Evolutionary conservation across 2,797 vertebrate genomes (phyloP).

Genomic region (Decapterus maruadsi): DNA sequence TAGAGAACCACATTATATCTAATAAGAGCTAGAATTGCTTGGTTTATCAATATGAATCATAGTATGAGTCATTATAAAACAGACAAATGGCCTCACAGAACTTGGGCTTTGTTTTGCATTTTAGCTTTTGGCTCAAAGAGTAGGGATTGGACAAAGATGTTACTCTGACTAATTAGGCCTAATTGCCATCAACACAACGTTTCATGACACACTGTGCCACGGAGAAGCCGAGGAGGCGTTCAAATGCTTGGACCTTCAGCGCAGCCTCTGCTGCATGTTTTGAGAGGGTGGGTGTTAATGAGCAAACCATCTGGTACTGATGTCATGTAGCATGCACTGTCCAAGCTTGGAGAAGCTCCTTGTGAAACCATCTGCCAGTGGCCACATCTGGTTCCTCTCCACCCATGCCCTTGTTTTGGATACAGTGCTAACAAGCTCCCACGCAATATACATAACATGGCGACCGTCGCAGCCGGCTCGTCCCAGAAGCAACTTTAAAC

Average conservation of each 20-base stretch:
- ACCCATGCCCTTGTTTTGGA: conserved; percentile 78
- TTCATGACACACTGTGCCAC: conserved; percentile 21
- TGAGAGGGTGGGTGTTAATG: conserved; percentile 66
- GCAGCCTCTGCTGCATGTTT: conserved; percentile 35
- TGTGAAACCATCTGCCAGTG: conserved; percentile 61
- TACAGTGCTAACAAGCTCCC: conserved; percentile 73
- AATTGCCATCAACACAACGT: conserved; percentile 11
- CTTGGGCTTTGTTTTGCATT: background rate
- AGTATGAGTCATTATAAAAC: background rate
- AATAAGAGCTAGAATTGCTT: background rate
- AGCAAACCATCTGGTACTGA: conserved; percentile 77
- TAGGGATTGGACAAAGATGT: conserved; percentile 14
- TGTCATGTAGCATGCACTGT: conserved; percentile 68
- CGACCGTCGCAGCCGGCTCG: conserved; percentile 46
- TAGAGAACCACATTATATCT: background rate
- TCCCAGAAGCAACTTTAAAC: conserved; percentile 41
- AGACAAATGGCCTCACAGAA: background rate
- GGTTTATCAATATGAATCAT: background rate
- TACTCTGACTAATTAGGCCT: conserved; percentile 27
- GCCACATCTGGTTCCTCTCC: conserved; percentile 79
- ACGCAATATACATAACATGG: conserved; percentile 58
- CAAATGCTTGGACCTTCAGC: conserved; percentile 4
- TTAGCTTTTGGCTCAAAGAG: conserved; percentile 5
- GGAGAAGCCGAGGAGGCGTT: conserved; percentile 15
- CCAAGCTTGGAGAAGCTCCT: conserved; percentile 64